Percentiles rank a stretch among this genome's conserved stretches.
Evolutionary conservation across 1,140 invertebrate species (phyloP).

Genomic region (Ylistrum balloti): DNA sequence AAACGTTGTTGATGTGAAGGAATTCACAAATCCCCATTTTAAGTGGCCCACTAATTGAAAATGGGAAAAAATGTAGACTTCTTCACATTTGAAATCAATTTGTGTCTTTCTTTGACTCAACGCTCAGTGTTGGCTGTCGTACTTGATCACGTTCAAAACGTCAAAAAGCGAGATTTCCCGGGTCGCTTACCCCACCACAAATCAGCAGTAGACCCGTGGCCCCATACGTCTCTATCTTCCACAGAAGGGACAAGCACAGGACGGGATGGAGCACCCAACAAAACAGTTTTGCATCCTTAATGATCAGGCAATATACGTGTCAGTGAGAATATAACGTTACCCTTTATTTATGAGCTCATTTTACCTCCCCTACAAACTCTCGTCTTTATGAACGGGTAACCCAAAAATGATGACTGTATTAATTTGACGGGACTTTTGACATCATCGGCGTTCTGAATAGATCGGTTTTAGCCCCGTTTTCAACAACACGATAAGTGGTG

Average conservation of each 20-base stretch:
- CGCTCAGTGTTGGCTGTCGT: background rate
- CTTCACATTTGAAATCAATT: constrained; percentile 60
- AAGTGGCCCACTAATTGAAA: constrained; percentile 52
- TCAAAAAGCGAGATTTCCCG: constrained; percentile 20
- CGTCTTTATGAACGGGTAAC: background rate
- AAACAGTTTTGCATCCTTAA: constrained; percentile 46
- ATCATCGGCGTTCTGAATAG: background rate
- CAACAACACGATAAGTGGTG: background rate
- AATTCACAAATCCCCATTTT: constrained; percentile 41
- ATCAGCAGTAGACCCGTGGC: background rate
- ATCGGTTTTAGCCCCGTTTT: constrained; percentile 1
- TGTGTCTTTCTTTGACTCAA: constrained; percentile 41
- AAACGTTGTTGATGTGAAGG: background rate
- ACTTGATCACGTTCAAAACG: constrained; percentile 33
- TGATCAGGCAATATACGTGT: constrained; percentile 43
- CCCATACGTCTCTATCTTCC: background rate
- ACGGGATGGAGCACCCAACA: background rate
- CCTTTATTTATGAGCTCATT: background rate
- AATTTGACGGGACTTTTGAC: constrained; percentile 33
- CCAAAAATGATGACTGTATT: constrained; percentile 14
- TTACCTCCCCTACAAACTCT: constrained; percentile 23
- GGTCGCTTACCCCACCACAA: constrained; percentile 36
- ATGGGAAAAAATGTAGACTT: constrained; percentile 53
- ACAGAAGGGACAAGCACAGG: background rate
- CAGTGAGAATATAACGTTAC: constrained; percentile 17